Conservation (phyloP, 1,140 invertebrate species). For the Subanguina moxae region DNA sequence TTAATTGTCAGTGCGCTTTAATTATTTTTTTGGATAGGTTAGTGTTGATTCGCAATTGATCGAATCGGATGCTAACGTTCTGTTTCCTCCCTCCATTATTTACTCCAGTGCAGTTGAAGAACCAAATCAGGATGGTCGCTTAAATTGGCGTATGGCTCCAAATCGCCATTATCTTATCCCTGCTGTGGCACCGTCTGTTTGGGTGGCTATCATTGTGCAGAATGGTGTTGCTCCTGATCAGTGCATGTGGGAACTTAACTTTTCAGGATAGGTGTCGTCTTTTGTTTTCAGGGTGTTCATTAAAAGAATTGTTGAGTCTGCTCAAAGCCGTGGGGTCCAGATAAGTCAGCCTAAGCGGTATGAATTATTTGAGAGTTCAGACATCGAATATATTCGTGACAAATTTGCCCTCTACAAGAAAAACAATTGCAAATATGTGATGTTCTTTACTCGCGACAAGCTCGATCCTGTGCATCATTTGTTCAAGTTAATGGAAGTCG, state of each 20-base stretch:
- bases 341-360: slow-evolving; percentile 5
- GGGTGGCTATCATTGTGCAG: slow-evolving; percentile 11
- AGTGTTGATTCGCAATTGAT: slow-evolving; percentile 11
- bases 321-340: slow-evolving; percentile 7
- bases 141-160: slow-evolving; percentile 10
- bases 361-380: neutral
- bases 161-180: slow-evolving; percentile 7
- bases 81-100: slow-evolving; percentile 12
- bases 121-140: neutral
- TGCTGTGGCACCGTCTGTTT: neutral
- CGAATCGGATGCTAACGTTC: slow-evolving; percentile 9
- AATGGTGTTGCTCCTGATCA: neutral
- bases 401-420: slow-evolving; percentile 5
- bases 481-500: slow-evolving; percentile 15
- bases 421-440: slow-evolving; percentile 2
- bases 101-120: neutral
- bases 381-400: neutral
- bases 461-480: slow-evolving; percentile 21
- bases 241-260: neutral
- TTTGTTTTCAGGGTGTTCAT: slow-evolving; percentile 9
- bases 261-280: neutral
- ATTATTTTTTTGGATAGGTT: too few species aligned
- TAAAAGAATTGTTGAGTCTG: slow-evolving; percentile 7
- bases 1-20: too few species aligned
- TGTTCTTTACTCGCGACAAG: slow-evolving; percentile 20